A percentile compares a stretch with the other conserved stretches of the same genome.
These are phyloP conservation scores for Pinctada fucata DNA, from an alignment of 2,888 invertebrate genomes.

Conservation along the genomic window DNA sequence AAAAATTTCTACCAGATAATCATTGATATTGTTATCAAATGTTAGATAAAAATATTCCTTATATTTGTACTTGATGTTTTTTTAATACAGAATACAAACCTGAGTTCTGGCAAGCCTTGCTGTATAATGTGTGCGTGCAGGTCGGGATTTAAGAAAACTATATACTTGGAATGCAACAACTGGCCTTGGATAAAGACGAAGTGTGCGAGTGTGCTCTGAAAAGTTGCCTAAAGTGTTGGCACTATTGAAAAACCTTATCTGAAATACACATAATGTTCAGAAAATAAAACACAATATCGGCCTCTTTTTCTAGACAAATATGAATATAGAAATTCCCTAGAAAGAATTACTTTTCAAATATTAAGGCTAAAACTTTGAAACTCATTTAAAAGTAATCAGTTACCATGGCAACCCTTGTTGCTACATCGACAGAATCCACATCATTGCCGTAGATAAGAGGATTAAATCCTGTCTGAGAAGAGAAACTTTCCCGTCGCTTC, in stretches of 20 bases:
- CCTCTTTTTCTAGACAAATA: no score
- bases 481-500: conserved; percentile 72
- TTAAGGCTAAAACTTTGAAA: no score
- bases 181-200: conserved; percentile 96
- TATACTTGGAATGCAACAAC: conserved; percentile 99
- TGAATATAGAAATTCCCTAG: no score
- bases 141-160: conserved; percentile 95
- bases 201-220: conserved; percentile 96
- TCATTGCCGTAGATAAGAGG: conserved; percentile 87
- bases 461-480: conserved; percentile 80
- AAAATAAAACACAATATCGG: neutral
- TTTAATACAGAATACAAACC: conserved; percentile 76
- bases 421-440: conserved; percentile 98
- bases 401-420: conserved; percentile 98
- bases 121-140: conserved; percentile 91
- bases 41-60: no score
- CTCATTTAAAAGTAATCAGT: conserved; percentile 22
- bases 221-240: conserved; percentile 98
- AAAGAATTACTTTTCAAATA: no score
- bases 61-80: no score
- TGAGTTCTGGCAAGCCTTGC: conserved; percentile 96
- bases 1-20: no score
- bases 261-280: conserved; percentile 48
- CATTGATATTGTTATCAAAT: no score
- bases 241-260: conserved; percentile 98